These are phyloP conservation scores for Gryon sp. DNA, from an alignment of 1,140 invertebrate species.

Conservation along the genomic window DNA sequence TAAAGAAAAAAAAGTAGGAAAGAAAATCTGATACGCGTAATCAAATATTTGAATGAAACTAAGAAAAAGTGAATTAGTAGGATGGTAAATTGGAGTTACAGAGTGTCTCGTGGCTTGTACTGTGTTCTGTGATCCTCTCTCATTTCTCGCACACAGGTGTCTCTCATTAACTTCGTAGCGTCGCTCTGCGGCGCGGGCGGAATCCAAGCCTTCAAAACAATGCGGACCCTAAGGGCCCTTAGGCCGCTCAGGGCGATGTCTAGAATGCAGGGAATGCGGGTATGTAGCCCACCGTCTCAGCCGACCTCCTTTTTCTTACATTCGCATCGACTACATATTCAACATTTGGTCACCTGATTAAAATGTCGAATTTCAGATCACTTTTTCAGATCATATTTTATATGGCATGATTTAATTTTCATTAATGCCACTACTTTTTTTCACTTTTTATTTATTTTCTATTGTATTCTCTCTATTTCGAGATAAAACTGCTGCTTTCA, in stretches of 20 bases:
- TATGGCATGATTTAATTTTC: slow-evolving; percentile 15
- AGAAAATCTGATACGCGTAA: slow-evolving; percentile 5
- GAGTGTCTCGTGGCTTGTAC: slow-evolving; percentile 60
- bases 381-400: slow-evolving; percentile 4
- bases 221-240: slow-evolving; percentile 96
- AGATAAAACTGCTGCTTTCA: background rate
- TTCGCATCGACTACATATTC: slow-evolving; percentile 49
- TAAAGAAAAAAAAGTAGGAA: slow-evolving; percentile 7
- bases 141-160: slow-evolving; percentile 88
- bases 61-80: slow-evolving; percentile 27
- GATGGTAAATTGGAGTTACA: slow-evolving; percentile 24
- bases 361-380: slow-evolving; percentile 37
- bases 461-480: background rate
- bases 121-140: slow-evolving; percentile 76
- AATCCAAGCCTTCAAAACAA: slow-evolving; percentile 99
- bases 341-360: slow-evolving; percentile 46
- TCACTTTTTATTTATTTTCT: background rate
- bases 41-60: slow-evolving; percentile 21
- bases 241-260: slow-evolving; percentile 97
- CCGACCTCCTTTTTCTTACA: slow-evolving; percentile 72
- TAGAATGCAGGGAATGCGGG: slow-evolving; percentile 98
- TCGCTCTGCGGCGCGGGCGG: slow-evolving; percentile 94
- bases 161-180: slow-evolving; percentile 98
- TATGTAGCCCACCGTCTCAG: slow-evolving; percentile 85
- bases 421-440: too few relatives aligned